Evolutionary conservation across 2,797 vertebrate species (phyloP), one percentile per base, ranked within the genome.

Genomic region (Sebastolobus alascanus): DNA sequence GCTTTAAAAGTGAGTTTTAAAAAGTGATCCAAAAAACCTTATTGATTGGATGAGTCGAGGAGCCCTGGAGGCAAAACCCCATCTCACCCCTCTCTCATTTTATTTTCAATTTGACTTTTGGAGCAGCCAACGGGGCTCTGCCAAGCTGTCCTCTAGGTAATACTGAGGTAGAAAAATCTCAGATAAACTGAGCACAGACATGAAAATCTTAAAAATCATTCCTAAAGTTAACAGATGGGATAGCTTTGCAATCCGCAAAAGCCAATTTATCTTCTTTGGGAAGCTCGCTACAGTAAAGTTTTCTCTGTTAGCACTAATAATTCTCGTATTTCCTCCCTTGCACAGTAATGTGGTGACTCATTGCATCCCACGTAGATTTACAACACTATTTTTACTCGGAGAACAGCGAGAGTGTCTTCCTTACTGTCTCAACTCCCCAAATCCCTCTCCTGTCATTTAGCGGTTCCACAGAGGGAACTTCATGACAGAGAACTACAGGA

Each of bases 331-430:
- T 60, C 52, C 46, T 80, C 56, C 37, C 4, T 60, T 43, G 46
- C 50, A 83, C 66, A 83, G 63, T 68, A 73, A 84, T 18, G 63
- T 65, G 83, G 83, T 92, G 91, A 93, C 66, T 92, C 92, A 89
- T 35, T 68, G 64, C 89, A 76, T 90, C 88, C 90, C 76, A 88
- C 80, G 27, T 68, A 80, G 81, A 89, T 89, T 90, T 88, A 77
- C 73, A 75, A 40, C 69, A 79, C 79, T 90, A 89, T 90, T 90
- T 93, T 92, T 90, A 88, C 58, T 83, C 71, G 16, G 25, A 79
- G 68, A 87, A 70, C 69, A 72, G 63, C 16, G 29, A 70, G 37
- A 77, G 84, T 79, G 77, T 75, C 79, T 73, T 77, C 65, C 60
- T 79, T 64, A 69, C 69, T 77, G 40, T 6, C 71, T 84, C 65